Conservation (phyloP, 2,797 vertebrate species). For the Holocentrus rufus region DNA sequence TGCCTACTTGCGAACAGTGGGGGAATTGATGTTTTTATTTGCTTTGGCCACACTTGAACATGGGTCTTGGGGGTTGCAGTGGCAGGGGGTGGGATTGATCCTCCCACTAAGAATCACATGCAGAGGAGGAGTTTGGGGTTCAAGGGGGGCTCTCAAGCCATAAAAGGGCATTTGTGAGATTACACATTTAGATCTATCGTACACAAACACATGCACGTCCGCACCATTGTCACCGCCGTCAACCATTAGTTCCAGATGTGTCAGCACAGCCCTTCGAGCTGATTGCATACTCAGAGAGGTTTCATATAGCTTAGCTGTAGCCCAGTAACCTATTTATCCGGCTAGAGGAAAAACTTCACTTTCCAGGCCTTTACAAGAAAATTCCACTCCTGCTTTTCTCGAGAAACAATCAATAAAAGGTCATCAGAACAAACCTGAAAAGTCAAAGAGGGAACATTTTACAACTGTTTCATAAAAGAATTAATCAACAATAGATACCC, state of each 20-base stretch:
- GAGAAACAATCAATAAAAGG: too few species aligned
- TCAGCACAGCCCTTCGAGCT: conserved; percentile 53
- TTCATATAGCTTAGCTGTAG: not conserved
- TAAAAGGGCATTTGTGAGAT: conserved; percentile 73
- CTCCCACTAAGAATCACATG: not conserved
- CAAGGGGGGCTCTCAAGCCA: conserved; percentile 53
- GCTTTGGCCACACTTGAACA: conserved; percentile 60
- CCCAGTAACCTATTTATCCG: conserved; percentile 15
- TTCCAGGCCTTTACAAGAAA: too few species aligned
- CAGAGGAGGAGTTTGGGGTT: conserved; percentile 16
- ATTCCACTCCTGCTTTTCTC: too few species aligned
- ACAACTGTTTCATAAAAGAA: too few species aligned
- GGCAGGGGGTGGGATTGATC: not conserved
- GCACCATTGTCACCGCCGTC: not conserved
- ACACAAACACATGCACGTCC: conserved; percentile 4
- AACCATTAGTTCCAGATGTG: conserved; percentile 58
- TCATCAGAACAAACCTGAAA: too few species aligned
- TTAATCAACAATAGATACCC: too few species aligned
- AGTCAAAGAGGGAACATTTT: too few species aligned
- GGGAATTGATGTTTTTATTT: conserved; percentile 44
- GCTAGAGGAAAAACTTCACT: not conserved
- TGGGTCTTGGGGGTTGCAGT: conserved; percentile 12
- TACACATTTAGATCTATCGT: conserved; percentile 30
- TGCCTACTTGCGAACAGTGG: too few species aligned
- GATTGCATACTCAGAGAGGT: not conserved